Evolutionary conservation across 2,888 invertebrate species (phyloP), one percentile per base, ranked within the genome.

Genomic region (Camptogramma bilineatum): DNA sequence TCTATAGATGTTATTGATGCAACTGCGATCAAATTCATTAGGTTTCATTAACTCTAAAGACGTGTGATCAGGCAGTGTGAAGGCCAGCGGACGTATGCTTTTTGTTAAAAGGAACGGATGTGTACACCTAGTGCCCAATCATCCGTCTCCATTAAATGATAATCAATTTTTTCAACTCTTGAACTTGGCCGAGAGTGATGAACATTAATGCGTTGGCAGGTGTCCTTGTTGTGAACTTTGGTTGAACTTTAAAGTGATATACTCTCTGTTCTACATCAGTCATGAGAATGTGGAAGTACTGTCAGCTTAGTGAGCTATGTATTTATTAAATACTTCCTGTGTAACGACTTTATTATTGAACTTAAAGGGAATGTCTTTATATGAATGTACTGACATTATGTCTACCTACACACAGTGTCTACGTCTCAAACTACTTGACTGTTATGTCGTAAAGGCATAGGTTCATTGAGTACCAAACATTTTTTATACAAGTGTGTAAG

Each of bases 101-200:
- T 88, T 86, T 86, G 83, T 84, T 79, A 75, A 77, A 75, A 82
- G 71, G 78, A 77, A 80, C 84, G 80, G 80, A 83, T 80, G 86
- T 80, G 76, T 83, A 84, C 73, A 77, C 74, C 72, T 78, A 80
- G 77, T 75, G 75, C 71, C 78, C 82, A 85, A 85, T 81, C 80
- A 77, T 71, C 73, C 74, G 63, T 81, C 82, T 80, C 75, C 73
- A 72, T 71, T 71, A 73, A 72, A 77, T 75, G 77, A 75, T 78
- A 57, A 75, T 66, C 78, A 82, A 78, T 83, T 76, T 66, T 66
- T 66, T 75, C 60, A 69, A 63, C 69, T 68, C 83, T 86, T 89
- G 86, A 88, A 90, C 88, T 88, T 90, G 90, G 78, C 84, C 84
- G 74, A 79, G 75, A 80, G 76, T 79, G 76, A 69, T 75, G 70